Evolutionary conservation across 53 echinoderm and acorn worm genomes (phyloP).

Genomic region (Holothuria scabra): DNA sequence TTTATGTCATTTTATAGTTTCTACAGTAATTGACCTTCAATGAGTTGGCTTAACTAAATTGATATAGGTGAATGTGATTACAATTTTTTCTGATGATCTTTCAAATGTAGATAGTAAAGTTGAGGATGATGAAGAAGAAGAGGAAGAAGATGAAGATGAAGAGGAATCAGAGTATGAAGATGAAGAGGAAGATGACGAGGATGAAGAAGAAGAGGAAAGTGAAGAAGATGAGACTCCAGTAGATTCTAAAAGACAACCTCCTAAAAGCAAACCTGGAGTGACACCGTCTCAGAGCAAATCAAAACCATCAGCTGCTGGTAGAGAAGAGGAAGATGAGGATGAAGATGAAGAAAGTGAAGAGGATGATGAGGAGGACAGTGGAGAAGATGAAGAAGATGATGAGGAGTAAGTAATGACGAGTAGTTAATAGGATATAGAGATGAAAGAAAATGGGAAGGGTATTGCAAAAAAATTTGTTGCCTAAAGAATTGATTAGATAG

Average conservation of each 20-base stretch:
- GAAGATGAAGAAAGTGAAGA: slow-evolving; percentile 63
- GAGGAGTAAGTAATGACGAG: not conserved
- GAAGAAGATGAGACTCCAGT: slow-evolving; percentile 8
- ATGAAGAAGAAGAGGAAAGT: slow-evolving; percentile 53
- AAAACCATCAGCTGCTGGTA: slow-evolving; percentile 14
- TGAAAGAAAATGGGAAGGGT: too few relatives aligned
- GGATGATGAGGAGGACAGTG: slow-evolving; percentile 50
- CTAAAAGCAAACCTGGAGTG: slow-evolving; percentile 16
- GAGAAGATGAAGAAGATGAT: slow-evolving; percentile 51
- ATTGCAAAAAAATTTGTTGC: too few relatives aligned
- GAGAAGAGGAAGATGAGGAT: slow-evolving; percentile 64
- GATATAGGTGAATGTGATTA: too few relatives aligned
- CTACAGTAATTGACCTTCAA: not conserved
- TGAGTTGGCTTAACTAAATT: too few relatives aligned
- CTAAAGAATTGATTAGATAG: too few relatives aligned
- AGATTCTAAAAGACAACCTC: slow-evolving; percentile 9
- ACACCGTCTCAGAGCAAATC: slow-evolving; percentile 16
- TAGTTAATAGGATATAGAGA: too few relatives aligned
- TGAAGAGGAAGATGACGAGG: slow-evolving; percentile 64
- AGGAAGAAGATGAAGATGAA: slow-evolving; percentile 63
- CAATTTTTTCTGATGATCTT: not conserved
- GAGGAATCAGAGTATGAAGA: slow-evolving; percentile 77
- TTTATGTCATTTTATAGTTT: not conserved
- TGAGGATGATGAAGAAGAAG: slow-evolving; percentile 55
- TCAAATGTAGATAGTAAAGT: slow-evolving; percentile 25